Conservation (phyloP, 2,888 invertebrate species). For the Lasioglossum vierecki region DNA sequence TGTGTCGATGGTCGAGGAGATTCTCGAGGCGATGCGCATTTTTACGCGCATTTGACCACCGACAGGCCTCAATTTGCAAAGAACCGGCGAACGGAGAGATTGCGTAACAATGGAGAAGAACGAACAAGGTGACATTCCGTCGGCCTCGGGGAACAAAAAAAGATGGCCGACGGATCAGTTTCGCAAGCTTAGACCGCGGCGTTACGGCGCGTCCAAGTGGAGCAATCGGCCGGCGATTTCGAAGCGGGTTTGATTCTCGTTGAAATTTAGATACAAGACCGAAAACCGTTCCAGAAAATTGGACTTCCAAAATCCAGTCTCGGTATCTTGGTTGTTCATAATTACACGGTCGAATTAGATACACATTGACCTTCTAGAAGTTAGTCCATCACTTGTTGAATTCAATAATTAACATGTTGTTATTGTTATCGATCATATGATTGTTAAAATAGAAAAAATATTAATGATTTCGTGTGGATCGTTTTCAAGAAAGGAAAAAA, state of each 20-base stretch:
- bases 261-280: too few relatives aligned
- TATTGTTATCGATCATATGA: too few relatives aligned
- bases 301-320: too few relatives aligned
- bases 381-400: too few relatives aligned
- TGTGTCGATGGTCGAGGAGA: background rate
- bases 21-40: background rate
- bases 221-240: conserved; percentile 29
- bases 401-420: too few relatives aligned
- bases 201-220: conserved; percentile 33
- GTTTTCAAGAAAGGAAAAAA: too few relatives aligned
- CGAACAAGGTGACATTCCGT: conserved; percentile 43
- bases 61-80: conserved; percentile 24
- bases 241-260: background rate
- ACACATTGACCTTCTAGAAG: too few relatives aligned
- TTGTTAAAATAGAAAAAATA: too few relatives aligned
- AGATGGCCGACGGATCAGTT: conserved; percentile 14
- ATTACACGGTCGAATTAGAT: too few relatives aligned
- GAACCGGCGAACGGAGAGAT: background rate
- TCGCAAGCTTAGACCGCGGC: conserved; percentile 26
- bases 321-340: too few relatives aligned
- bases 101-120: conserved; percentile 32
- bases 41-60: conserved; percentile 14
- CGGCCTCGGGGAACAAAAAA: background rate
- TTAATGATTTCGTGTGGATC: too few relatives aligned
- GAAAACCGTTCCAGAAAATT: too few relatives aligned